Base-by-base conservation (phyloP, 2,888 invertebrate genomes). In the Eupithecia vulgata region DNA sequence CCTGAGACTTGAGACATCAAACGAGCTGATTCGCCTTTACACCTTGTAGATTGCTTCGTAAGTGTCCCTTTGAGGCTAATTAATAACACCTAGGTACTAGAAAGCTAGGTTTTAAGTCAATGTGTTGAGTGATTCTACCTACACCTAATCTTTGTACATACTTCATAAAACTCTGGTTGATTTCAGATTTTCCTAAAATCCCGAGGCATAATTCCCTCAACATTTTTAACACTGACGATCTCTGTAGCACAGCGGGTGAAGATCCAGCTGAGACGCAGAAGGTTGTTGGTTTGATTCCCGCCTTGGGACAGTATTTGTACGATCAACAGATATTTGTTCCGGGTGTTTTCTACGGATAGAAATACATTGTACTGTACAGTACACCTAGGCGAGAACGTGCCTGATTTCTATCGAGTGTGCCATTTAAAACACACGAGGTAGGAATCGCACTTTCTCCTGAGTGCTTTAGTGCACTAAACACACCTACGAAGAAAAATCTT, bases 1-100 rank as follows among this genome's bases (percentile, higher is more conserved):
- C 30, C 40, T 48, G 61, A 12, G 62, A 59, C 68, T 85, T 84
- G 82, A 83, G 83, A 87, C 87, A 85, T 88, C 87, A 90, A 88
- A 88, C 87, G 88, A 73, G 80, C 81, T 85, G 88, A 88, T 88
- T 88, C 86, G 87, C 88, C 83, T 89, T 89, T 89, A 88, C 89
- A 85, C 88, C 88, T 87, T 85, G 79, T 77, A 75, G 48, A 74
- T 76, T 75, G 77, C 42, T 68, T 66, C 66, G 61, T 67, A 37
- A 71, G 75, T 70, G 65, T 72, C 67, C 61, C 68, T 71, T 68
- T 72, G 65, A 75, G 67, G 70, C 68, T 71, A 70, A 75, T 75
- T 75, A 68, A 70, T 70, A 65, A 68, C 68, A 71, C 74, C 71
- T 61, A 34, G 71, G 25, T 65, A 42, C 65, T 65, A 21, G 15